Conservation (phyloP, 2,888 invertebrate species). For the Ophioninae sp. region DNA sequence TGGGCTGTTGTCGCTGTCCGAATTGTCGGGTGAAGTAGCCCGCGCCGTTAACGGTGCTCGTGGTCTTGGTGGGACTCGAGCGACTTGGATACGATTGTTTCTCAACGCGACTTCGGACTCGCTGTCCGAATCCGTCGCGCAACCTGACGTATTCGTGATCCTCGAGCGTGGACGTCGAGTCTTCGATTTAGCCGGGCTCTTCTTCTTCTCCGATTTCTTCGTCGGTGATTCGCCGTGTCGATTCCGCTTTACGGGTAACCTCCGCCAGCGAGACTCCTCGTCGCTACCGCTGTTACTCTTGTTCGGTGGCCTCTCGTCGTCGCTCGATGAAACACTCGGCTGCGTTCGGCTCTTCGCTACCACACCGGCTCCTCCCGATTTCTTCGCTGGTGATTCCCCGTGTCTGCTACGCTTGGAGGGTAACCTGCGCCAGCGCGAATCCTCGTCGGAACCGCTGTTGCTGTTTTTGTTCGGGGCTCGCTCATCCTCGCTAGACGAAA, state of each 20-base stretch:
- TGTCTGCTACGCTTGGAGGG: slow-evolving; percentile 74
- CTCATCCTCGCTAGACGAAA: slow-evolving; percentile 75
- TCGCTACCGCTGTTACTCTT: slow-evolving; percentile 71
- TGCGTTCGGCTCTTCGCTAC: slow-evolving; percentile 67
- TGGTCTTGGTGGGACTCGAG: slow-evolving; percentile 74
- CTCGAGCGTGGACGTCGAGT: slow-evolving; percentile 75
- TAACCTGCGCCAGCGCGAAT: slow-evolving; percentile 71
- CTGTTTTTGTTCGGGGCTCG: slow-evolving; percentile 59
- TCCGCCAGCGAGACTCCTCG: slow-evolving; percentile 72
- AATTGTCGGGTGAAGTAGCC: slow-evolving; percentile 79
- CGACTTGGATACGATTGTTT: slow-evolving; percentile 73
- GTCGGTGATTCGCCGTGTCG: slow-evolving; percentile 74
- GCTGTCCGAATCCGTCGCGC: slow-evolving; percentile 76
- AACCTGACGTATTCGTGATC: slow-evolving; percentile 72
- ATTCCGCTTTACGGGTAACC: slow-evolving; percentile 72
- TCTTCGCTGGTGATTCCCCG: slow-evolving; percentile 74
- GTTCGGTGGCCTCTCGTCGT: slow-evolving; percentile 67
- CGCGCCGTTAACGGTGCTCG: slow-evolving; percentile 76
- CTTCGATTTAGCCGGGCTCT: slow-evolving; percentile 78
- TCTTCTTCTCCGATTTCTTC: slow-evolving; percentile 76
- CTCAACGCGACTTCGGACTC: slow-evolving; percentile 74
- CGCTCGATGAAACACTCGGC: slow-evolving; percentile 74
- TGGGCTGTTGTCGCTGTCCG: slow-evolving; percentile 79
- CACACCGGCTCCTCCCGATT: slow-evolving; percentile 70
- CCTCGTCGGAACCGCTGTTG: slow-evolving; percentile 72